A percentile compares a stretch with the other conserved stretches of the same genome.
Conservation (phyloP, 2,888 invertebrate genomes). For the Pocota personata region DNA sequence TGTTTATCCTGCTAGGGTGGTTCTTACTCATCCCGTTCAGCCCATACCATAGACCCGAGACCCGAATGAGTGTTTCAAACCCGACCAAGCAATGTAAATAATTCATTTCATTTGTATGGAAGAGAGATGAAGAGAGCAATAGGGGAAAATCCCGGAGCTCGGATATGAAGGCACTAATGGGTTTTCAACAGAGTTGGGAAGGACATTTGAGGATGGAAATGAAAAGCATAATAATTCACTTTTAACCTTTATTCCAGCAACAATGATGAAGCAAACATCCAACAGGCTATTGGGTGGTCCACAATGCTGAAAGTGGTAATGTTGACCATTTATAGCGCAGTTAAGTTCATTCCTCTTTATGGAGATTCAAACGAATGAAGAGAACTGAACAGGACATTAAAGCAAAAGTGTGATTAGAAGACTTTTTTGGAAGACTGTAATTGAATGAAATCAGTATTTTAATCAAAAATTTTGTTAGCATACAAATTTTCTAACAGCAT, state of each 20-base stretch:
- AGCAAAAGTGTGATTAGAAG: not conserved
- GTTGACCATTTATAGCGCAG: not conserved
- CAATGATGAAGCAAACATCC: not conserved
- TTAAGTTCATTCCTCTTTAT: not conserved
- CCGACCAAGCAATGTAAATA: constrained; percentile 25
- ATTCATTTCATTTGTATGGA: constrained; percentile 23
- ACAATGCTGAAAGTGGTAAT: not conserved
- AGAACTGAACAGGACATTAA: no score
- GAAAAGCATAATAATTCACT: not conserved
- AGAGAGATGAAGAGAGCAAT: not conserved
- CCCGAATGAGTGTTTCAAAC: constrained; percentile 2
- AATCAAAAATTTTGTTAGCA: no score
- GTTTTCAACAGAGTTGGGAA: constrained; percentile 14
- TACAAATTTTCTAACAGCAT: no score
- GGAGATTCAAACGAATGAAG: not conserved
- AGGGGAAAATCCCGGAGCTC: not conserved
- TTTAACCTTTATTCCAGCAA: constrained; percentile 8
- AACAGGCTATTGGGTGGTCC: constrained; percentile 18
- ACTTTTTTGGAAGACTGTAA: no score
- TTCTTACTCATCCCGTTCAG: not conserved
- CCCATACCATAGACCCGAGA: no score
- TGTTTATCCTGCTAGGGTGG: not conserved
- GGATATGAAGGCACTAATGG: constrained; percentile 53
- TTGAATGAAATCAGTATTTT: not conserved
- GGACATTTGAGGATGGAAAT: not conserved